These are phyloP conservation scores for Rallus crepitans DNA, from an alignment of 2,797 vertebrate species.

Conservation along the genomic window DNA sequence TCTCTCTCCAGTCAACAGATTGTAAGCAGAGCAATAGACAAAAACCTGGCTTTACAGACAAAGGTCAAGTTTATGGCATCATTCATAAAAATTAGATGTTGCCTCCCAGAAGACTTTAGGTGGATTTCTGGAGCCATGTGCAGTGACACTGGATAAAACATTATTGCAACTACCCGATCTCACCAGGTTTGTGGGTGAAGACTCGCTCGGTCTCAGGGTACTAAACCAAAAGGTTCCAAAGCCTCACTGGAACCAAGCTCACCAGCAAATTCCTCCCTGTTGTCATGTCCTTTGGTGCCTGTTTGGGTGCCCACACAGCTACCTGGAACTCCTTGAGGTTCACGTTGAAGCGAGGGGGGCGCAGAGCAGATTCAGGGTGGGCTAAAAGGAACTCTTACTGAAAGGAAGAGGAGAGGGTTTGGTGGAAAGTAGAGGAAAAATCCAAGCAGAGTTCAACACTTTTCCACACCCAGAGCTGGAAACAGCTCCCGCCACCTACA, in stretches of 20 bases:
- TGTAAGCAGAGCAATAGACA: not conserved
- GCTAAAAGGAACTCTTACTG: not conserved
- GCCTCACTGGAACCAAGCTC: not conserved
- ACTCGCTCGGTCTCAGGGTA: not conserved
- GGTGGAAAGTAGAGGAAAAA: not conserved
- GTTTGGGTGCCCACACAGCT: not conserved
- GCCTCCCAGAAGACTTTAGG: rapidly evolving
- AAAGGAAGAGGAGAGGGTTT: not conserved
- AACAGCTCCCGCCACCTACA: not conserved
- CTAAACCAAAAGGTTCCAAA: not conserved
- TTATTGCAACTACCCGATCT: not conserved
- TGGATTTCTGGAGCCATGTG: rapidly evolving
- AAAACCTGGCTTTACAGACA: not conserved
- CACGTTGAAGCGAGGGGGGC: not conserved
- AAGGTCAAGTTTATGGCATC: not conserved
- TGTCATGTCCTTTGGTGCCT: not conserved
- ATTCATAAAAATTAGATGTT: not conserved
- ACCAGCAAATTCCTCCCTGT: not conserved
- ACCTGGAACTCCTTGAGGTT: not conserved
- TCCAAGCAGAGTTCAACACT: not conserved
- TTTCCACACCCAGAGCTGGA: not conserved
- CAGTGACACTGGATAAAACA: not conserved
- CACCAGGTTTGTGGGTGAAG: not conserved
- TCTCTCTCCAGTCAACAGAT: not conserved
- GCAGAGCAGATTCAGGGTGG: not conserved